These are phyloP conservation scores for Lucifuga dentata DNA, from an alignment of 2,113 vertebrate species.

Conservation along the genomic window DNA sequence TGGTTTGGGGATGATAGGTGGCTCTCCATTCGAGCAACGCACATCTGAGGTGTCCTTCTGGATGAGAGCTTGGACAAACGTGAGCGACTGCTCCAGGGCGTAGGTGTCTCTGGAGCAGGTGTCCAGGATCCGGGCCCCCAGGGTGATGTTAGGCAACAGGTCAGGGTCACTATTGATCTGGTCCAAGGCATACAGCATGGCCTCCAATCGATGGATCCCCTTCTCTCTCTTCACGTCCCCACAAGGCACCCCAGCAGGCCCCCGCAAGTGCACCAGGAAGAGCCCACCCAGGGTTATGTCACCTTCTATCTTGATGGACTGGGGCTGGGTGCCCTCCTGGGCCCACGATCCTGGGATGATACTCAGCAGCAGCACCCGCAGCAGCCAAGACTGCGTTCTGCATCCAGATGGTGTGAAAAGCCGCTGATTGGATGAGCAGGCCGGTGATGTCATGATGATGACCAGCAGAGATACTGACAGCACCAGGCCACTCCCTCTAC, in stretches of 20 bases:
- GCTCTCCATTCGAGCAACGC: constrained; percentile 86
- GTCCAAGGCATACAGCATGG: constrained; percentile 93
- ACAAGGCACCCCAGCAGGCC: constrained; percentile 86
- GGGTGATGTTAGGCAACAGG: constrained; percentile 90
- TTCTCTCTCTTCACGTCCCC: constrained; percentile 91
- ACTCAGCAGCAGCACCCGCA: constrained; percentile 67
- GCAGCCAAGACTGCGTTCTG: constrained; percentile 46
- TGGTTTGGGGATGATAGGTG: constrained; percentile 86
- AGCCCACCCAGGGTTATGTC: constrained; percentile 91
- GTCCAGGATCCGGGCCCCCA: constrained; percentile 91
- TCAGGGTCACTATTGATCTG: constrained; percentile 89
- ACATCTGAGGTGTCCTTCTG: constrained; percentile 85
- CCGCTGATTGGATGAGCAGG: constrained; percentile 37
- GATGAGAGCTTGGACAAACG: constrained; percentile 92
- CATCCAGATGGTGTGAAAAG: constrained; percentile 6
- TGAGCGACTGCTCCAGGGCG: constrained; percentile 92
- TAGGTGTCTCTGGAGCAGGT: constrained; percentile 94
- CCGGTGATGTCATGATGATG: constrained; percentile 74
- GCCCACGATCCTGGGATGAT: constrained; percentile 41
- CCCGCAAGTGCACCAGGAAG: constrained; percentile 90
- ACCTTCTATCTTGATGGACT: constrained; percentile 90
- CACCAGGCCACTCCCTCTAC: constrained; percentile 75
- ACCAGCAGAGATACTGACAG: constrained; percentile 66
- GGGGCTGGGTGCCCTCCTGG: constrained; percentile 77
- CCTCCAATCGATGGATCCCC: constrained; percentile 92